Base-by-base conservation (phyloP, 2,888 invertebrate genomes). In the Alcis repandata region DNA sequence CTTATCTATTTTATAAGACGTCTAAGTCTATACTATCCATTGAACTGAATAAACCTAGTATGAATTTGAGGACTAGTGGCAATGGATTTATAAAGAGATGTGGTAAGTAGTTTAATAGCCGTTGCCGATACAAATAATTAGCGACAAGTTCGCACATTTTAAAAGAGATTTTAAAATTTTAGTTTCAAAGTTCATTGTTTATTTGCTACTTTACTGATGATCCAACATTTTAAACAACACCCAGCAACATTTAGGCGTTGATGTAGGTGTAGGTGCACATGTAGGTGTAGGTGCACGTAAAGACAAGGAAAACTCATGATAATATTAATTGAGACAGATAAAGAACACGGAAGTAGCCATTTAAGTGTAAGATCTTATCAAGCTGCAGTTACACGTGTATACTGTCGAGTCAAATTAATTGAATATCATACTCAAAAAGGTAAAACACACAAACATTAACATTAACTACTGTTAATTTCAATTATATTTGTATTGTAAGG, bases 1-100 rank as follows among this genome's bases (percentile, higher is more conserved):
- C 76, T 85, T 85, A 87, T 86, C 86, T 75, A 76, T 77, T 77
- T 77, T 66, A 65, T 56, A 65, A 46, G 60, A 46, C 51, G 36
- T 57, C 48, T 60, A 45, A 27, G 27, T 27, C 6, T 6, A 27
- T 43, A 57, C 20, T 59, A 52, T 60, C 52, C 45, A 57, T 22
- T 57, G 52, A 57, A 57, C 56, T 45, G 56, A 65, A 65, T 46
- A n/a, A n/a, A n/a, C n/a, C n/a, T 15, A 33, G 46, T 75, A 61
- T 71, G 60, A 53, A 27, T 20, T 38, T 38, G 6, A 20, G 69
- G 63, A 72, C 45, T 72, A 68, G 60, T 48, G 36, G 56, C 64
- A 67, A 62, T 67, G 69, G 73, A 73, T 73, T 71, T 27, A 32
- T 36, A 38, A 48, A 36, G 17, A 36, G 7, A 36, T 20, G 2